Percentiles rank a stretch among this genome's conserved stretches.
Conservation (phyloP, 2,797 vertebrate genomes). For the Diceros bicornis region DNA sequence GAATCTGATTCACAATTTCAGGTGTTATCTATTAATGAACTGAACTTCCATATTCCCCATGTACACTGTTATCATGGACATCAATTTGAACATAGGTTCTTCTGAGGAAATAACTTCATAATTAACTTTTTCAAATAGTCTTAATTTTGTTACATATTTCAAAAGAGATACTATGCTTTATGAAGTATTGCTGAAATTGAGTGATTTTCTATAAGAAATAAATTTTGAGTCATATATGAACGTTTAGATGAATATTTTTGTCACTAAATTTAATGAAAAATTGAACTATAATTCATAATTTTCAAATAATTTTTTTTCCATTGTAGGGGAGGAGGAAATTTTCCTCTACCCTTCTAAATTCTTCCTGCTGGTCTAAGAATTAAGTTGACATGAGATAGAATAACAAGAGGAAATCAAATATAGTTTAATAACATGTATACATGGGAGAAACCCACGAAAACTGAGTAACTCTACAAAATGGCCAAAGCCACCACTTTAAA, state of each 20-base stretch:
- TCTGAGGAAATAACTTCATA: neutral
- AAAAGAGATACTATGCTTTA: neutral
- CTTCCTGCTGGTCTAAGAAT: no score
- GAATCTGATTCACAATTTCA: neutral
- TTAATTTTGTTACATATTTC: constrained; percentile 26
- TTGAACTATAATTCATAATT: neutral
- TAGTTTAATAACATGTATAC: no score
- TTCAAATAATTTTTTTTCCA: neutral
- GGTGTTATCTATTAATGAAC: neutral
- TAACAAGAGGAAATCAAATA: no score
- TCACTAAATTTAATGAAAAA: neutral
- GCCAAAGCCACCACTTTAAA: no score
- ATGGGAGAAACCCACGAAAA: no score
- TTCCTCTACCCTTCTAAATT: no score
- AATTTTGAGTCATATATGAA: neutral
- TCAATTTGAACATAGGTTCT: neutral
- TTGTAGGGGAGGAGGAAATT: neutral
- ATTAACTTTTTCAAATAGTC: neutral
- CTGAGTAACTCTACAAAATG: no score
- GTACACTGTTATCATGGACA: neutral
- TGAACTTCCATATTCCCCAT: neutral
- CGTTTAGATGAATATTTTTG: neutral
- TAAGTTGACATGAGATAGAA: no score
- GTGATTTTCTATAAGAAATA: neutral
- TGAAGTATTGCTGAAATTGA: neutral